Conservation (phyloP, 2,797 vertebrate species). For the Centroberyx gerrardi region DNA sequence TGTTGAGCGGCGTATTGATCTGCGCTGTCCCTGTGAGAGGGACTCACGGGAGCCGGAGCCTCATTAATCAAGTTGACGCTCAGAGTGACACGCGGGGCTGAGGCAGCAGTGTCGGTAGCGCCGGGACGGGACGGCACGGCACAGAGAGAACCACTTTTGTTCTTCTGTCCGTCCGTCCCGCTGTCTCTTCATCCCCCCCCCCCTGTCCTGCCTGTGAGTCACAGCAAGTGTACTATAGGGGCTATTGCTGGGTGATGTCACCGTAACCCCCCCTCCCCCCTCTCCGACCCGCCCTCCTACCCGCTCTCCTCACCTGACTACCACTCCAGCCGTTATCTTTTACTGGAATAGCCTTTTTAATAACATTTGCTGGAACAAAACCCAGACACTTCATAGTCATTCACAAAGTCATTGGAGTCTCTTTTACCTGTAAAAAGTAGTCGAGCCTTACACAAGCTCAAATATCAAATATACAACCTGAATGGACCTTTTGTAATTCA, state of each 20-base stretch:
- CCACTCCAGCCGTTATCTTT: background rate
- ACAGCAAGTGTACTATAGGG: too few species aligned
- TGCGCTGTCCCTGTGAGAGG: constrained; percentile 50
- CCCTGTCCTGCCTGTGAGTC: constrained; percentile 3
- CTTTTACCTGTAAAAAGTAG: too few species aligned
- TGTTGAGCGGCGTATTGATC: constrained; percentile 67
- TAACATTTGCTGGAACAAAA: too few species aligned
- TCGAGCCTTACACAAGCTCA: too few species aligned
- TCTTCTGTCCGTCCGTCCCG: constrained; percentile 25
- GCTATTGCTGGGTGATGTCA: too few species aligned
- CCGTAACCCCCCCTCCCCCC: too few species aligned
- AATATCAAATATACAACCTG: too few species aligned
- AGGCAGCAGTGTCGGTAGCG: constrained; percentile 53
- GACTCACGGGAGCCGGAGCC: constrained; percentile 46
- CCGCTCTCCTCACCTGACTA: background rate
- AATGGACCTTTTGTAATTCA: too few species aligned
- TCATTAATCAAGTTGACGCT: constrained; percentile 77
- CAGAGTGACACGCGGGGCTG: constrained; percentile 60
- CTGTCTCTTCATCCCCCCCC: constrained; percentile 1
- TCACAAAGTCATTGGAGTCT: too few species aligned
- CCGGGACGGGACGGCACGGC: constrained; percentile 21
- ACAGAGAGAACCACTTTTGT: constrained; percentile 53
- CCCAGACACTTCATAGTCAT: too few species aligned
- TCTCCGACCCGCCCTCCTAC: too few species aligned
- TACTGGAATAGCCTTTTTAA: too few species aligned